phyloP scores from a whole-genome alignment of 2,888 invertebrate genomes.

The Drosophila parthenogenetica region DNA sequence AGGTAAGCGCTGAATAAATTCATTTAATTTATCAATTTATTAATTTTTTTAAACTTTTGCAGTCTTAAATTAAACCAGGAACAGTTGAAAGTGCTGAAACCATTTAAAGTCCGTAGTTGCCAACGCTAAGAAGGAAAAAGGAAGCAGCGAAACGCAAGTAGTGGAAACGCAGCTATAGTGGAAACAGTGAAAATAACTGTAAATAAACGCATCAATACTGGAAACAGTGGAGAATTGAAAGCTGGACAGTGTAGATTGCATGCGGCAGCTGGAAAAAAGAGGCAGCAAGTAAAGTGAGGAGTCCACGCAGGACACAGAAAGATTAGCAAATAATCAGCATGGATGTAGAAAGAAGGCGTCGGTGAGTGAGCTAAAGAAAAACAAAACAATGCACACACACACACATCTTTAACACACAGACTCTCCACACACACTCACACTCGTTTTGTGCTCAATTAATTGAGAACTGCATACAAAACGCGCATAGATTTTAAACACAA shows the following conservation, averaged over 20 bases:
- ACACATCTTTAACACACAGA: neutral
- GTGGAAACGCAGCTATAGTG: neutral
- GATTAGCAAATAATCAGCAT: slow-evolving; percentile 37
- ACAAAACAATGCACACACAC: neutral
- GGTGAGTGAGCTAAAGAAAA: slow-evolving; percentile 51
- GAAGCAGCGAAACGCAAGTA: no score
- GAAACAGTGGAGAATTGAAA: neutral
- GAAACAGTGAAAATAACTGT: neutral
- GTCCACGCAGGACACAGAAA: slow-evolving; percentile 8
- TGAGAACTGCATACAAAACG: slow-evolving; percentile 39
- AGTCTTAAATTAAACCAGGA: slow-evolving; percentile 7
- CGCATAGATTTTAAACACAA: slow-evolving; percentile 39
- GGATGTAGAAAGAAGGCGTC: slow-evolving; percentile 74
- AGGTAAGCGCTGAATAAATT: slow-evolving; percentile 21
- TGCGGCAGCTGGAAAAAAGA: no score
- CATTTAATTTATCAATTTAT: neutral
- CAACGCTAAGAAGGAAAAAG: neutral
- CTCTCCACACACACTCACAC: slow-evolving; percentile 7
- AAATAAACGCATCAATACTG: neutral
- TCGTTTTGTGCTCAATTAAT: slow-evolving; percentile 57
- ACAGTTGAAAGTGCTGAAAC: neutral
- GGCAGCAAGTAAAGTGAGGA: neutral
- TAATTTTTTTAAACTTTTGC: neutral
- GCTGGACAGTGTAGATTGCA: neutral
- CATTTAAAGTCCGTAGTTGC: no score